Evolutionary conservation across 2,888 invertebrate species (phyloP).

Genomic region (Exephanes ischioxanthus): DNA sequence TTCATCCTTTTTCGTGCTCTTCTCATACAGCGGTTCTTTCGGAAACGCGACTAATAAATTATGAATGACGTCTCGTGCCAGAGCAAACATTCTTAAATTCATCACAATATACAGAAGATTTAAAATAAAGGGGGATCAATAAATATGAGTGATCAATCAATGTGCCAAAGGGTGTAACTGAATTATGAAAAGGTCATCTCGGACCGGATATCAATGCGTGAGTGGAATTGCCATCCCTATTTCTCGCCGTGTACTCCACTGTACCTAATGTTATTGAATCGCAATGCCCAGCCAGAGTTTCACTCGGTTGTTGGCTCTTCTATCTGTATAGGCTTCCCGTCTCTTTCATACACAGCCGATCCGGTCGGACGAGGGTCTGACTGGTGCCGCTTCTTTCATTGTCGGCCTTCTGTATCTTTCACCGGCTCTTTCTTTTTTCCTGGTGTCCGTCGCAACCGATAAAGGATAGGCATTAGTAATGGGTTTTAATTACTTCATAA

Average conservation of each 20-base stretch:
- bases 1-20: constrained; percentile 67
- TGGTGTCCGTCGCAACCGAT: constrained; percentile 72
- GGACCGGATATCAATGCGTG: constrained; percentile 81
- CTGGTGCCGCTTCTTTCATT: constrained; percentile 78
- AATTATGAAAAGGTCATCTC: constrained; percentile 75
- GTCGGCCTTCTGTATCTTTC: constrained; percentile 70
- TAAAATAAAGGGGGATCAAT: constrained; percentile 10
- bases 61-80: constrained; percentile 3
- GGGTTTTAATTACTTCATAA: constrained; percentile 85
- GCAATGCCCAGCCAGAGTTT: constrained; percentile 68
- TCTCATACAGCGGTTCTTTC: constrained; percentile 29
- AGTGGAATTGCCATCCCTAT: constrained; percentile 64
- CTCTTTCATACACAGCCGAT: constrained; percentile 41
- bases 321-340: constrained; percentile 62
- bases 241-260: constrained; percentile 67
- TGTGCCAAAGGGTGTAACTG: constrained; percentile 54
- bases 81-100: constrained; percentile 1
- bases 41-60: constrained; percentile 30
- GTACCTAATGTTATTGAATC: constrained; percentile 77
- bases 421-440: constrained; percentile 74
- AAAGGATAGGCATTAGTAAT: constrained; percentile 84
- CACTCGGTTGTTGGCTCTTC: constrained; percentile 65
- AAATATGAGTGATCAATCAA: constrained; percentile 28
- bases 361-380: constrained; percentile 82
- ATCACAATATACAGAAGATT: not conserved